Evolutionary conservation across 1,140 invertebrate species (phyloP).

Genomic region (Colletes latitarsis): DNA sequence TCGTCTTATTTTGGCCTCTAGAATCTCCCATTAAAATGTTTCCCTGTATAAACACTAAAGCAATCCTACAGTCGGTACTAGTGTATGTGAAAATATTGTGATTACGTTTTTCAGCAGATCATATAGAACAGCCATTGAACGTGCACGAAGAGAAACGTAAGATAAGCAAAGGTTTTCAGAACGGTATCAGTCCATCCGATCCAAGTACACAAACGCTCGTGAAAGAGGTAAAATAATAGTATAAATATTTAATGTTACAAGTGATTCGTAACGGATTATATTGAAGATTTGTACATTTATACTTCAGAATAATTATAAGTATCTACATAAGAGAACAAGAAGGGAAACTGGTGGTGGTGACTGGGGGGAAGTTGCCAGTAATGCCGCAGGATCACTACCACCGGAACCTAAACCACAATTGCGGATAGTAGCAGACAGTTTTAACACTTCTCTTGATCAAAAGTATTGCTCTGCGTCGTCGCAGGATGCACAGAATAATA

Average conservation of each 20-base stretch:
- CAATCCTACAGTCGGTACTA: too few species aligned
- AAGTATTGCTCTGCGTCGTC: conserved; percentile 73
- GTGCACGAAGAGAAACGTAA: conserved; percentile 78
- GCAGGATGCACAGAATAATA: conserved; percentile 72
- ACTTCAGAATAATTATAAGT: conserved; percentile 74
- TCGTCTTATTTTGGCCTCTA: too few species aligned
- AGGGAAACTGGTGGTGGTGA: conserved; percentile 72
- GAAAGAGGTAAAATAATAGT: conserved; percentile 70
- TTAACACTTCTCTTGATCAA: conserved; percentile 76
- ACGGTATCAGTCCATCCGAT: conserved; percentile 78
- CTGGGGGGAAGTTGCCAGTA: conserved; percentile 77
- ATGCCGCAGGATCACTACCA: conserved; percentile 76
- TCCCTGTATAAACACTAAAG: too few species aligned
- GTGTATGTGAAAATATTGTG: not conserved
- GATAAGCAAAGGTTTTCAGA: conserved; percentile 75
- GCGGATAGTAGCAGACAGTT: conserved; percentile 72
- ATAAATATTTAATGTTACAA: not conserved
- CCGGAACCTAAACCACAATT: conserved; percentile 76
- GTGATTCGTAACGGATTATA: not conserved
- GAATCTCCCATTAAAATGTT: too few species aligned
- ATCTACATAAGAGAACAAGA: conserved; percentile 73
- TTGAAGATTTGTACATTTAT: not conserved
- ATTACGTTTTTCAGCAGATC: conserved; percentile 68
- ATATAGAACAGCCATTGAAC: conserved; percentile 76
- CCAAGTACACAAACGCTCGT: conserved; percentile 76